phyloP scores from a whole-genome alignment of 2,113 vertebrate genomes.

The Pao palembangensis region DNA sequence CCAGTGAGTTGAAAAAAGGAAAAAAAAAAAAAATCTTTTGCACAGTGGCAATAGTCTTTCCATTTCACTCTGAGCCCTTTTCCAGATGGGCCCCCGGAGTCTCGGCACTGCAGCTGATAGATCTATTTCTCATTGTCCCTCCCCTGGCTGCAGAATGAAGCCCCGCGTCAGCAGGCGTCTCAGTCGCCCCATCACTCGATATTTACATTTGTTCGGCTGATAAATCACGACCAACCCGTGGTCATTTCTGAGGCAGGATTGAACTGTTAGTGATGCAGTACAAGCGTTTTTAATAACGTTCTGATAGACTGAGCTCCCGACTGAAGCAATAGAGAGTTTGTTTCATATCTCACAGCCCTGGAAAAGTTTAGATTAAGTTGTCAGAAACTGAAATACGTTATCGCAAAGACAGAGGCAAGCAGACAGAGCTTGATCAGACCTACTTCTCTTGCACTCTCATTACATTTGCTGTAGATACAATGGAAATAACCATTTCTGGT shows the following conservation, averaged over 20 bases:
- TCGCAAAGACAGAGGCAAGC: neutral
- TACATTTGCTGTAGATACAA: no score
- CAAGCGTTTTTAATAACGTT: neutral
- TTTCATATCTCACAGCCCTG: neutral
- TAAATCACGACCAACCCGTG: neutral
- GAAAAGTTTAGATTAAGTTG: no score
- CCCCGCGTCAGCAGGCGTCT: conserved; percentile 27
- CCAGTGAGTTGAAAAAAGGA: neutral
- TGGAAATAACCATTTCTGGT: neutral
- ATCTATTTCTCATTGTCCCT: conserved; percentile 49
- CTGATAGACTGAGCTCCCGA: neutral
- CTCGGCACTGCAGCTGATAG: conserved; percentile 50
- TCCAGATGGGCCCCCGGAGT: conserved; percentile 51
- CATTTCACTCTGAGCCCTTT: conserved; percentile 40
- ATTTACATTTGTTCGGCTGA: neutral
- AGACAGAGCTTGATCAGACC: neutral
- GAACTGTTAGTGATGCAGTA: neutral
- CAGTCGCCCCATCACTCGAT: conserved; percentile 14
- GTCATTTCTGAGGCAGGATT: neutral
- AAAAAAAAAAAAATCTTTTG: neutral
- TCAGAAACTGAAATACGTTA: no score
- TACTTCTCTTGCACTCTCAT: neutral
- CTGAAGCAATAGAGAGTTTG: neutral
- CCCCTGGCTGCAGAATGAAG: conserved; percentile 23
- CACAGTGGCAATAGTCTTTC: conserved; percentile 26